Base-by-base conservation (phyloP, 35 echinoderm and acorn worm species). In the Heliocidaris tuberculata region DNA sequence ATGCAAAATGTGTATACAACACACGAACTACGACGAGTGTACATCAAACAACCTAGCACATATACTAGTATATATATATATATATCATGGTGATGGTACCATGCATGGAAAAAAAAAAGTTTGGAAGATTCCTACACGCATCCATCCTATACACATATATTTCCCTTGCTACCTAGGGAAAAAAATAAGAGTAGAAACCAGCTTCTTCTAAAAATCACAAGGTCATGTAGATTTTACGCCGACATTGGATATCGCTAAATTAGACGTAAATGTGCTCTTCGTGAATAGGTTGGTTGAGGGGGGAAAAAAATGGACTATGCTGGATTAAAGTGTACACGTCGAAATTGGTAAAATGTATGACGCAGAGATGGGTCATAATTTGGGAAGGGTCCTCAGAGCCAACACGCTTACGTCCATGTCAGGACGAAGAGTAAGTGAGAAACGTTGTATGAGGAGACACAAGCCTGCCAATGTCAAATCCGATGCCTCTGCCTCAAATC, bases 1-100 rank as follows among this genome's bases (percentile, higher is more conserved):
- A 93, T 93, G 91, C 91, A 93, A 93, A 93, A 93, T 50, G 91
- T 93, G 91, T 93, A 93, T 48, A 93, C 91, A 93, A 89, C 87
- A 89, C 87, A 89, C 87, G 87, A 89, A 48, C 87, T 1, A 89
- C 31, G 31, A 47, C 87, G 31, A 32, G 87, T 89, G 87, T 47
- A 48, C 87, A 89, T 17, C 31, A 89, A 27, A 32, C 31, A 89
- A 48, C 15, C 31, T 89, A 89, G 87, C 31, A 27, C 65, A 78
- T 24, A n/a, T 19, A 70, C n/a, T n/a, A n/a, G n/a, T n/a, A n/a
- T n/a, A n/a, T n/a, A n/a, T n/a, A n/a, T n/a, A 16, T 70, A 70
- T 16, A 78, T 24, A n/a, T 78, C 27, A 27, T 78, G 6, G 65
- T 5, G 27, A 21, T 8, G 65, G 7, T 78, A n/a, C 65, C 65